A percentile compares a stretch with the other conserved stretches of the same genome.
phyloP scores from a whole-genome alignment of 2,888 invertebrate genomes.

The Apodemia mormo region DNA sequence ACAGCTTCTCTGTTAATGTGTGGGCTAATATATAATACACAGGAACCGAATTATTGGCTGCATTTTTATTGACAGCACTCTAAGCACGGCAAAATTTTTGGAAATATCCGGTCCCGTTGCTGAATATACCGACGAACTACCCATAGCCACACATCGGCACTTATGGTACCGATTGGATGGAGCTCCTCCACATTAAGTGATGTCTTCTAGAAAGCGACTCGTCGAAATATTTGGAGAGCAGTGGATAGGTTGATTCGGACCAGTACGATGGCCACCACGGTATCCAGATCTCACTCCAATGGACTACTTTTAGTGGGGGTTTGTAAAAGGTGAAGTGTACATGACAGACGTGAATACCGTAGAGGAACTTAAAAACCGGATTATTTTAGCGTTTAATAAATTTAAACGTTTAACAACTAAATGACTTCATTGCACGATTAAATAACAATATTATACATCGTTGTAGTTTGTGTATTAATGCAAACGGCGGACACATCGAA shows the following conservation, averaged over 20 bases:
- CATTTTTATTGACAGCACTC: background rate
- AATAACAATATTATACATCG: slow-evolving; percentile 9
- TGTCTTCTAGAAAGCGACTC: slow-evolving; percentile 9
- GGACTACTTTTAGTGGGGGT: slow-evolving; percentile 23
- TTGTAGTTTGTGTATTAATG: slow-evolving; percentile 13
- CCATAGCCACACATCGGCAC: background rate
- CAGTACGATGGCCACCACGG: background rate
- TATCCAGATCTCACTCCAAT: slow-evolving; percentile 22
- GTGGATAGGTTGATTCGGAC: slow-evolving; percentile 21
- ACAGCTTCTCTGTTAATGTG: slow-evolving; percentile 16
- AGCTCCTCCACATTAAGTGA: slow-evolving; percentile 22
- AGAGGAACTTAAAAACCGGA: slow-evolving; percentile 14
- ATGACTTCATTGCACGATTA: background rate
- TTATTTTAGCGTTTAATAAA: slow-evolving; percentile 18
- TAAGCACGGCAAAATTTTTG: slow-evolving; percentile 1
- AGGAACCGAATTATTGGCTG: background rate
- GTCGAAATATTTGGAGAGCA: slow-evolving; percentile 16
- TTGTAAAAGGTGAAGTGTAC: slow-evolving; percentile 18
- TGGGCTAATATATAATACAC: slow-evolving; percentile 18
- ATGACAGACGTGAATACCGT: slow-evolving; percentile 10
- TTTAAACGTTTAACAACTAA: slow-evolving; percentile 14
- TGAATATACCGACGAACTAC: slow-evolving; percentile 13
- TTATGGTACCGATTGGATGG: slow-evolving; percentile 22
- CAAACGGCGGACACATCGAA: slow-evolving; percentile 15
- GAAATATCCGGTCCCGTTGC: slow-evolving; percentile 18